phyloP scores from a whole-genome alignment of 2,888 invertebrate genomes.

The Pimpla rufipes region DNA sequence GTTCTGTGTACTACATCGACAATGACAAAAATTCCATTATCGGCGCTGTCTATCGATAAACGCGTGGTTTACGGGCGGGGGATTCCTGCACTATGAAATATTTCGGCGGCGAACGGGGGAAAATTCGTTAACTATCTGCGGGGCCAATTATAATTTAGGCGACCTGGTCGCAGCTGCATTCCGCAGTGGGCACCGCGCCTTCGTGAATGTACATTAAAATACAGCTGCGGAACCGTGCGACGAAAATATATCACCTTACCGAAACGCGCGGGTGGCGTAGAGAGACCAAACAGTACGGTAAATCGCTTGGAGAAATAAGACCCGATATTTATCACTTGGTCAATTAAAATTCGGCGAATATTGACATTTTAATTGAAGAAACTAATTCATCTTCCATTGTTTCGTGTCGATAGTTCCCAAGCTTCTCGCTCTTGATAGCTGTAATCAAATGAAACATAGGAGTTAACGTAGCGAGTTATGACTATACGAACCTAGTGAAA shows the following conservation, averaged over 20 bases:
- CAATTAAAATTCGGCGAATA: too few relatives aligned
- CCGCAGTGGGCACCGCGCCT: constrained; percentile 4
- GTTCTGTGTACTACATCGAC: background rate
- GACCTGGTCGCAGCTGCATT: constrained; percentile 8
- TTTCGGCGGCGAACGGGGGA: constrained; percentile 14
- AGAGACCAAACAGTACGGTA: too few relatives aligned
- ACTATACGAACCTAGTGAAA: background rate
- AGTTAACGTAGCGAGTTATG: background rate
- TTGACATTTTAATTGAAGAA: too few relatives aligned
- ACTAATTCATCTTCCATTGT: background rate
- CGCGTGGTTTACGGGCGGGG: background rate
- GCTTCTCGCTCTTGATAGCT: background rate
- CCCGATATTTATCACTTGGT: too few relatives aligned
- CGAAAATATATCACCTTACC: too few relatives aligned
- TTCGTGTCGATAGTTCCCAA: background rate
- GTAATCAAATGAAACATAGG: background rate
- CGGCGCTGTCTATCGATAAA: background rate
- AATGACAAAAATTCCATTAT: constrained; percentile 1
- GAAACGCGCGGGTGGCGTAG: too few relatives aligned
- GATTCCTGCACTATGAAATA: background rate
- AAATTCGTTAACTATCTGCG: constrained; percentile 25
- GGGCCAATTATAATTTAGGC: constrained; percentile 40
- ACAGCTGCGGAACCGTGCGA: background rate
- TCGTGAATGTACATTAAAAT: constrained; percentile 33
- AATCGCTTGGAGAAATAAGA: too few relatives aligned